Conservation (phyloP, 2,113 vertebrate species). For the Gymnogyps californianus region DNA sequence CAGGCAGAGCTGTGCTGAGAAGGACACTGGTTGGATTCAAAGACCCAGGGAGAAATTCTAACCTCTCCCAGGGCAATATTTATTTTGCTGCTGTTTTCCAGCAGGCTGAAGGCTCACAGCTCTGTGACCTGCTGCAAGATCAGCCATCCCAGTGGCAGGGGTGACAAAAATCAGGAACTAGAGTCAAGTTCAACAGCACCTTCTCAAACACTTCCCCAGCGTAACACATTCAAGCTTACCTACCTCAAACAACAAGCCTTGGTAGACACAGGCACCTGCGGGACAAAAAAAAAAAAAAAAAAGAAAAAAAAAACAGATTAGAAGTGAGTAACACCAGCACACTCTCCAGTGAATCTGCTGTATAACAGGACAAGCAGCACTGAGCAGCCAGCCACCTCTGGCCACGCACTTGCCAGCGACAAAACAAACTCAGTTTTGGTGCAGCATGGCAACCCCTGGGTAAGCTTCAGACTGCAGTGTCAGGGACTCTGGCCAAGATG, state of each 20-base stretch:
- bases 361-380: rapidly evolving
- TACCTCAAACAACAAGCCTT: conserved; percentile 84
- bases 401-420: background rate
- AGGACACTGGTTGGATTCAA: background rate
- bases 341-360: background rate
- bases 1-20: background rate
- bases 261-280: conserved; percentile 86
- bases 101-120: background rate
- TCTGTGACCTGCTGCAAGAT: background rate
- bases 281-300: background rate
- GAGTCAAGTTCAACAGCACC: background rate
- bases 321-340: background rate
- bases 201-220: background rate
- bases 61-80: background rate
- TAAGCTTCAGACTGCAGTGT: too few species aligned
- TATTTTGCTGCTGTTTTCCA: background rate
- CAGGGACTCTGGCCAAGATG: background rate
- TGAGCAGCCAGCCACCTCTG: background rate
- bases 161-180: background rate
- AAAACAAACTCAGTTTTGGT: background rate
- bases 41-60: background rate
- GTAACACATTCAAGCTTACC: conserved; percentile 39
- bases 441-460: background rate
- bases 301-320: conserved; percentile 9
- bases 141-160: too few species aligned